These are phyloP conservation scores for Lucilia cuprina DNA, from an alignment of 1,140 invertebrate genomes.

Conservation along the genomic window DNA sequence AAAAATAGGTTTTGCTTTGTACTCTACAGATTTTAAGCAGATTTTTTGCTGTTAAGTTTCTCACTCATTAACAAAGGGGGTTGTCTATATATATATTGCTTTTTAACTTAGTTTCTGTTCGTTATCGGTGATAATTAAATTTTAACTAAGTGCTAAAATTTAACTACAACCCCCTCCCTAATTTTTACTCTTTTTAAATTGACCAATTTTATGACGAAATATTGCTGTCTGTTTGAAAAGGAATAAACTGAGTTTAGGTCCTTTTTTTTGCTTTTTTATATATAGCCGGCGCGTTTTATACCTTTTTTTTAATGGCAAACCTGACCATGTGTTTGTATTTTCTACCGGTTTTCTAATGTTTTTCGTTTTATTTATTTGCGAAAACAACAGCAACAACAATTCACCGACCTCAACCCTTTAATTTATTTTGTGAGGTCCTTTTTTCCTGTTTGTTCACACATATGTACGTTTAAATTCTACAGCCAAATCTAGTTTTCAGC, in stretches of 20 bases:
- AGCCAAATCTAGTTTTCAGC: constrained; percentile 20
- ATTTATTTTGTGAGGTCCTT: neutral
- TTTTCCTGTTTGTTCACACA: neutral
- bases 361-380: neutral
- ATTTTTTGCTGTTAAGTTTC: neutral
- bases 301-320: neutral
- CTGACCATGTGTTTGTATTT: neutral
- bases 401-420: neutral
- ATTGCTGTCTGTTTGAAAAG: no score
- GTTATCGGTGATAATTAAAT: constrained; percentile 4
- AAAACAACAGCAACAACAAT: no score
- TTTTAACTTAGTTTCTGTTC: neutral
- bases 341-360: neutral
- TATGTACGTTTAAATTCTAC: neutral
- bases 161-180: neutral
- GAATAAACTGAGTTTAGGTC: neutral
- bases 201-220: neutral
- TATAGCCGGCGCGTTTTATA: constrained; percentile 12
- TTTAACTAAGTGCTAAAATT: constrained; percentile 14
- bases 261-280: neutral
- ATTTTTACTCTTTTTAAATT: neutral
- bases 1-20: no score
- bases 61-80: neutral
- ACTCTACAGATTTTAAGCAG: neutral
- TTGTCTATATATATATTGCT: neutral